These are phyloP conservation scores for Cyphomyrus plagiostoma DNA, from an alignment of 2,113 vertebrate species.

Conservation along the genomic window DNA sequence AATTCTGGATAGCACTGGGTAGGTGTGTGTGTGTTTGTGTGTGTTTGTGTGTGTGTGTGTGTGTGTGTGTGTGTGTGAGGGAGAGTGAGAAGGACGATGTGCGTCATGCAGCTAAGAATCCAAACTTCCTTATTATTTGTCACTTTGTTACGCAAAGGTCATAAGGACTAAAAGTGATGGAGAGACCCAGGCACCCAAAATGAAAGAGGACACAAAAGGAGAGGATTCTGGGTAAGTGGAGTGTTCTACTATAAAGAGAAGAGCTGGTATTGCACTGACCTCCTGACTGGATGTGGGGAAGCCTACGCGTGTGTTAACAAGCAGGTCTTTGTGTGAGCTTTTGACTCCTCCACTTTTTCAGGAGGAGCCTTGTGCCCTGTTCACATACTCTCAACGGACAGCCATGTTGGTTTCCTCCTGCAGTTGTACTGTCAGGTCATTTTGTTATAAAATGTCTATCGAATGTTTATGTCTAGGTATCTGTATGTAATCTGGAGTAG, in stretches of 20 bases:
- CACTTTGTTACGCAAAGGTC: slow-evolving; percentile 34
- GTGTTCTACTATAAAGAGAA: background rate
- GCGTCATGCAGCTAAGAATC: background rate
- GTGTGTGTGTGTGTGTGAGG: background rate
- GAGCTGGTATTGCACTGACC: background rate
- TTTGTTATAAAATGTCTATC: background rate
- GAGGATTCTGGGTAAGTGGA: slow-evolving; percentile 56
- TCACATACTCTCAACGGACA: background rate
- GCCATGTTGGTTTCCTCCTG: background rate
- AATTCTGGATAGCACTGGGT: background rate
- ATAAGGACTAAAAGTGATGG: slow-evolving; percentile 36
- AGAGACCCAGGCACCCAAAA: slow-evolving; percentile 23
- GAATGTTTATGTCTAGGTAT: background rate
- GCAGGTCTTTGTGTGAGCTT: background rate
- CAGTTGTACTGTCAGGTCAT: background rate
- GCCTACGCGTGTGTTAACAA: background rate
- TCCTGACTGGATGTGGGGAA: background rate
- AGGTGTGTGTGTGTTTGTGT: background rate
- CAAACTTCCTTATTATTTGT: background rate
- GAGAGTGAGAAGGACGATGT: background rate
- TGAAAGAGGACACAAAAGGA: slow-evolving; percentile 32
- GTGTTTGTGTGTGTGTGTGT: background rate
- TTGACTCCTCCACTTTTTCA: background rate
- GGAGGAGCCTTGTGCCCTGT: background rate
- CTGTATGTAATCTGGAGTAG: background rate